Conservation (phyloP, 2,113 vertebrate genomes). For the Motacilla tschutschensis region DNA sequence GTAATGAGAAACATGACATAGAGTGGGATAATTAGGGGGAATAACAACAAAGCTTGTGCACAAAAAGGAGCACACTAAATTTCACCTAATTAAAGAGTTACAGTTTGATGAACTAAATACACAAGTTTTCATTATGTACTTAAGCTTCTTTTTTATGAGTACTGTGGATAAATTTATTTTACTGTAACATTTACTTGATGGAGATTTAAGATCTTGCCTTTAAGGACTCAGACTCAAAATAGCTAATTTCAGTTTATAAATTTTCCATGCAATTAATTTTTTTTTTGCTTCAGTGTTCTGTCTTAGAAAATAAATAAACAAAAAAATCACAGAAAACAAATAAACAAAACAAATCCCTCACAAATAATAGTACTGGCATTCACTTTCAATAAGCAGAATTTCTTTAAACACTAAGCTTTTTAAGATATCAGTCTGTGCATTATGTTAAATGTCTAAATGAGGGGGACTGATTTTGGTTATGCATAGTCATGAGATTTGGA, state of each 20-base stretch:
- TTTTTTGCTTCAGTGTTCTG: neutral
- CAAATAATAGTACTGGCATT: neutral
- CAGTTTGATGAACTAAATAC: neutral
- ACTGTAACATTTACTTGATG: neutral
- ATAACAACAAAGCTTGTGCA: neutral
- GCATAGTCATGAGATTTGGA: neutral
- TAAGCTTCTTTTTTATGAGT: neutral
- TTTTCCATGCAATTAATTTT: neutral
- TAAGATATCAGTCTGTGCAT: neutral
- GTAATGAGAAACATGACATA: neutral
- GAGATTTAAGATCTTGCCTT: neutral
- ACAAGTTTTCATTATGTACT: neutral
- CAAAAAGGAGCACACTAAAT: neutral
- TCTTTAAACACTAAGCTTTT: neutral
- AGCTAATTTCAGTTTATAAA: neutral
- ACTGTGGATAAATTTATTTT: neutral
- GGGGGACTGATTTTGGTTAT: neutral
- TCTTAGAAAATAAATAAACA: neutral
- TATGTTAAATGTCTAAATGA: neutral
- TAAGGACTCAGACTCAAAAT: neutral
- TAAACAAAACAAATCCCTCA: fast-evolving
- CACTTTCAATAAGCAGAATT: neutral
- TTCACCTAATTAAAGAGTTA: neutral
- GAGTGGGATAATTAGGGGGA: neutral
- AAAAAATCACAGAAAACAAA: neutral